Evolutionary conservation across 1,140 invertebrate genomes (phyloP).

Genomic region (Ladona fulva): DNA sequence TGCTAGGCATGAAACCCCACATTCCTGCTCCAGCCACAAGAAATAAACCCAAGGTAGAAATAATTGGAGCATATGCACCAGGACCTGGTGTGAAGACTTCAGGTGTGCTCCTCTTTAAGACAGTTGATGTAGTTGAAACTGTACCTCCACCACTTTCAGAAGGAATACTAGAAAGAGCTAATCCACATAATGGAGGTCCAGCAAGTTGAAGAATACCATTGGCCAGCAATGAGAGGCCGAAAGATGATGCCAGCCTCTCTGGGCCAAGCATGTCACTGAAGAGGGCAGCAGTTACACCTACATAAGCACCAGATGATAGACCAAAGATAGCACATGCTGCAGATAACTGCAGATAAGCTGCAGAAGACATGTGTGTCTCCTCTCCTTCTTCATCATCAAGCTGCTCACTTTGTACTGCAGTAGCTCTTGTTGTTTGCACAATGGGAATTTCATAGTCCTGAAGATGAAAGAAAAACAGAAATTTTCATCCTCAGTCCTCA

Average conservation of each 20-base stretch:
- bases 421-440: too few species aligned
- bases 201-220: slow-evolving; percentile 70
- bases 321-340: slow-evolving; percentile 66
- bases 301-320: slow-evolving; percentile 72
- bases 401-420: neutral
- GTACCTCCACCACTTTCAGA: neutral
- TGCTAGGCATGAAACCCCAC: slow-evolving; percentile 64
- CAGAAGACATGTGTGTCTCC: slow-evolving; percentile 29
- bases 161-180: slow-evolving; percentile 48
- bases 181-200: slow-evolving; percentile 67
- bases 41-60: slow-evolving; percentile 59
- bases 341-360: slow-evolving; percentile 43
- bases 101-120: neutral
- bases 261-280: slow-evolving; percentile 77
- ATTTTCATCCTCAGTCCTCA: too few species aligned
- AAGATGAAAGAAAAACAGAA: too few species aligned
- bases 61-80: slow-evolving; percentile 55
- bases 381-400: neutral
- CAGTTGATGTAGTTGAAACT: neutral
- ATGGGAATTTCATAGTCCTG: too few species aligned
- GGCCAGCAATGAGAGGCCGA: slow-evolving; percentile 73
- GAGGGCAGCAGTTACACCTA: slow-evolving; percentile 72
- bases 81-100: neutral
- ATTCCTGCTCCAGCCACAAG: slow-evolving; percentile 60
- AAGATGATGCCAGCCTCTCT: slow-evolving; percentile 71